phyloP scores from a whole-genome alignment of 2,113 vertebrate species.

The Cnemophilus loriae region DNA sequence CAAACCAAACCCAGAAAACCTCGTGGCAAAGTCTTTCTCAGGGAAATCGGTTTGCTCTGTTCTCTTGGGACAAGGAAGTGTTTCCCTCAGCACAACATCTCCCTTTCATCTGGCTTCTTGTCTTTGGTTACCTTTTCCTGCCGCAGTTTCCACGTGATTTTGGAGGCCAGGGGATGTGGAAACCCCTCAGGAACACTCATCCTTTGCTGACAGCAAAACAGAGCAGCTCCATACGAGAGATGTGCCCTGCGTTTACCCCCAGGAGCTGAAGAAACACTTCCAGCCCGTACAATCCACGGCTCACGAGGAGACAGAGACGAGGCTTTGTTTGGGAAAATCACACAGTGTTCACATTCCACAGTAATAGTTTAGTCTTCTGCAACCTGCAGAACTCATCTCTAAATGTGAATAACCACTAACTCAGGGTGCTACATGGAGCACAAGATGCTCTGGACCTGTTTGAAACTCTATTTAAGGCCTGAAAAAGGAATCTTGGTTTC shows the following conservation, averaged over 20 bases:
- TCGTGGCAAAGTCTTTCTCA: not conserved
- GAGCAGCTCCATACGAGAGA: not conserved
- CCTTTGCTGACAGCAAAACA: not conserved
- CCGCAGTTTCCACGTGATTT: not conserved
- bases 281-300: not conserved
- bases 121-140: not conserved
- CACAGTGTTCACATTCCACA: fast-evolving
- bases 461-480: not conserved
- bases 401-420: not conserved
- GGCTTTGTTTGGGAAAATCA: not conserved
- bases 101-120: not conserved
- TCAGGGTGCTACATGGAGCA: fast-evolving
- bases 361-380: not conserved
- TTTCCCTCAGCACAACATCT: not conserved
- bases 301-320: not conserved
- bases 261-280: not conserved
- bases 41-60: not conserved
- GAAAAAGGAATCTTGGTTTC: not conserved
- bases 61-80: not conserved
- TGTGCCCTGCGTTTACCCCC: not conserved
- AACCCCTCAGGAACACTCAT: not conserved
- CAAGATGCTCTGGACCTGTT: not conserved
- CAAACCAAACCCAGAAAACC: not conserved
- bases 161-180: not conserved
- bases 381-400: not conserved